Percentiles rank a stretch among this genome's conserved stretches.
Evolutionary conservation across 2,797 vertebrate genomes (phyloP).

Genomic region (Tenualosa thibaudeaui): DNA sequence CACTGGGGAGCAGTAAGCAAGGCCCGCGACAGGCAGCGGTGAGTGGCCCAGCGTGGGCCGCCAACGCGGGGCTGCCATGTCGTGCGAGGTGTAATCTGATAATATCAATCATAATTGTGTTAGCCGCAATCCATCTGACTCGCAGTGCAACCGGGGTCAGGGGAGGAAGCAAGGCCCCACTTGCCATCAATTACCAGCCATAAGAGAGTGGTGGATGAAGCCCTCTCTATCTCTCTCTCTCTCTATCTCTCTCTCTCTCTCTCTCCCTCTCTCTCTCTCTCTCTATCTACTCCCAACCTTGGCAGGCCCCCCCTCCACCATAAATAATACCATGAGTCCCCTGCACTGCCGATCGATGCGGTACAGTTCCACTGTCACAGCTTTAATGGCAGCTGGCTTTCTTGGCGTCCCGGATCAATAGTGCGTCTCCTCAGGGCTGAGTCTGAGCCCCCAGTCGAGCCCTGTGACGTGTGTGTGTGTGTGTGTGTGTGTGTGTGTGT

Average conservation of each 20-base stretch:
- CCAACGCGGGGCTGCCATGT: slow-evolving; percentile 65
- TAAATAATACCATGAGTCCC: slow-evolving; percentile 87
- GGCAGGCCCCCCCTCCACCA: slow-evolving; percentile 64
- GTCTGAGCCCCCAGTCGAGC: slow-evolving; percentile 64
- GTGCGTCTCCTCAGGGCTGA: slow-evolving; percentile 73
- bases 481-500: slow-evolving; percentile 28
- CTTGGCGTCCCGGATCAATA: slow-evolving; percentile 84
- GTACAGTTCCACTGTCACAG: slow-evolving; percentile 87
- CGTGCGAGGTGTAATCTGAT: slow-evolving; percentile 83
- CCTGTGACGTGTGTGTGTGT: slow-evolving; percentile 49
- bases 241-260: neutral
- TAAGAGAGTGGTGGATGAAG: slow-evolving; percentile 81
- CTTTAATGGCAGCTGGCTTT: slow-evolving; percentile 83
- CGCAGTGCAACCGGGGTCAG: slow-evolving; percentile 86
- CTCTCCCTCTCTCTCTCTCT: neutral
- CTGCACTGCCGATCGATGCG: slow-evolving; percentile 80
- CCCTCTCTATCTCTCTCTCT: slow-evolving; percentile 54
- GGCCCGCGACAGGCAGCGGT: slow-evolving; percentile 59
- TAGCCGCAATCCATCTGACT: slow-evolving; percentile 90
- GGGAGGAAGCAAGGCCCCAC: slow-evolving; percentile 85
- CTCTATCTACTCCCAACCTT: neutral
- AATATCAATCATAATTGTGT: slow-evolving; percentile 93
- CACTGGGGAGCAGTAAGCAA: slow-evolving; percentile 55
- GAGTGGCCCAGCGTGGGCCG: slow-evolving; percentile 73
- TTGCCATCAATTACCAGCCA: slow-evolving; percentile 92